Evolutionary conservation across 2,888 invertebrate species (phyloP), one percentile per base, ranked within the genome.

Genomic region (Drosophila percnosoma): DNA sequence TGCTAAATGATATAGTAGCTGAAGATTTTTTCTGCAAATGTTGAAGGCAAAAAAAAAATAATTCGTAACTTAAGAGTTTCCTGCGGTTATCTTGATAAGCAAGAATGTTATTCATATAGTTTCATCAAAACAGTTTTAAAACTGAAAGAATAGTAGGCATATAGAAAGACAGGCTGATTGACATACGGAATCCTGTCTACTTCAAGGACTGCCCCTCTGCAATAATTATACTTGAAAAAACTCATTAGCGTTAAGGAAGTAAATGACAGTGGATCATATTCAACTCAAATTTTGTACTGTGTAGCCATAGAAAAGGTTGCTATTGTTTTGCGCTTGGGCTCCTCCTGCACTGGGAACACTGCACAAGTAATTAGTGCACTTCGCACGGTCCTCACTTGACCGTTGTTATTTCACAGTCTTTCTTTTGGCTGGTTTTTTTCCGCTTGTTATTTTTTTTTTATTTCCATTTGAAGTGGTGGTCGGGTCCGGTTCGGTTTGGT

Each of bases 361-460:
- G 78, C 77, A 77, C 78, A 70, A 78, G 84, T 83, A 86, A 83
- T 83, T 83, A 83, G 82, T 86, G 82, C 84, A 83, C 82, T 86
- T 70, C 67, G 54, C 52, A 48, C 59, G 49, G 54, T 52, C 49
- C 73, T 69, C 74, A 84, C 80, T 85, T 85, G 85, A 80, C 83
- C 83, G 68, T 77, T 73, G 64, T 68, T 78, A 59, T 64, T 66
- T 55, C 73, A 66, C 61, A 58, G 38, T 38, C 24, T 67, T 68
- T 45, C 42, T 60, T 42, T 34, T 34, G 2, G 52, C 13, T 52
- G 3, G 29, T 65, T 52, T 63, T 63, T 33, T 21, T 63, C 42
- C 40, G 21, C 53, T 70, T 45, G 53, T 63, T 53, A 52, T n/a
- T 27, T 51, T 36, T 51, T 42, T 40, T 77, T 61, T 72, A 72